A percentile compares a stretch with the other conserved stretches of the same genome.
These are phyloP conservation scores for Melieria picta DNA, from an alignment of 2,888 invertebrate genomes.

Conservation along the genomic window DNA sequence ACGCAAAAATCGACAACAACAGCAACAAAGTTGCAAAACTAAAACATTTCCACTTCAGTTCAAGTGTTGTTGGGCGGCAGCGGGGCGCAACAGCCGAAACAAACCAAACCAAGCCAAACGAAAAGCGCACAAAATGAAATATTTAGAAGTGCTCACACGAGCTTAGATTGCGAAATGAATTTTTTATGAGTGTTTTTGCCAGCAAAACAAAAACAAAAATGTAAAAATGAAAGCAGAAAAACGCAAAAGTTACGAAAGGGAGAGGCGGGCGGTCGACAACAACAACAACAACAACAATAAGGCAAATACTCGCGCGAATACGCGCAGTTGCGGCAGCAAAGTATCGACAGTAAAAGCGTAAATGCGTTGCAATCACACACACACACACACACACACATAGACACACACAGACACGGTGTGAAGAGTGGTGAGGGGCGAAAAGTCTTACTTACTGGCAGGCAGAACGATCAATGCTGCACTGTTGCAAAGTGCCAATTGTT, in stretches of 20 bases:
- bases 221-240: not conserved
- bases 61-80: not conserved
- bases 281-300: not conserved
- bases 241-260: not conserved
- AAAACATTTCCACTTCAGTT: not conserved
- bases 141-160: conserved; percentile 66
- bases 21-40: not conserved
- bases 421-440: too few species aligned
- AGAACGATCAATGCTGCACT: not conserved
- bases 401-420: too few species aligned
- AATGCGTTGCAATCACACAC: not conserved
- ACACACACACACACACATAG: too few species aligned
- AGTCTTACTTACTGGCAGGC: too few species aligned
- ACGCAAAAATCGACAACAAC: conserved; percentile 16
- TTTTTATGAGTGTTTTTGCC: conserved; percentile 51
- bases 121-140: conserved; percentile 51
- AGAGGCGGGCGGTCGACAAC: not conserved
- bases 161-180: conserved; percentile 67
- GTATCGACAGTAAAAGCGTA: not conserved
- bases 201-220: conserved; percentile 9
- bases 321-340: not conserved
- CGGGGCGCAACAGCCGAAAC: not conserved
- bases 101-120: not conserved
- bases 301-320: not conserved
- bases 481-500: not conserved